These are phyloP conservation scores for Augiades crinisus DNA, from an alignment of 2,888 invertebrate genomes.

Conservation along the genomic window DNA sequence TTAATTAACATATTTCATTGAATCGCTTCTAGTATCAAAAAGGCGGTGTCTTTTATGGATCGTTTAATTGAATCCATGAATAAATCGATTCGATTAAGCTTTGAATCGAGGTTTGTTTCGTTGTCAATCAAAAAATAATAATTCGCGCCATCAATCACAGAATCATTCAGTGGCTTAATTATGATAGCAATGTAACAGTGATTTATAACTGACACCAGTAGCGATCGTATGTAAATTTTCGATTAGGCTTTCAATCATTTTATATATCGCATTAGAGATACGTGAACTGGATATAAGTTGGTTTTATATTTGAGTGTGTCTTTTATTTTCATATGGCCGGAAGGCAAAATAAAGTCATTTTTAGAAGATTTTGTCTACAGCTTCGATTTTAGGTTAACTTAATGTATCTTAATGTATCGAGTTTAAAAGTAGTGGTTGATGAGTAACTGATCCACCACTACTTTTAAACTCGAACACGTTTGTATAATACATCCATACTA, in stretches of 20 bases:
- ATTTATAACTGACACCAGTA: slow-evolving; percentile 7
- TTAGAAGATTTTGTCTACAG: too few relatives aligned
- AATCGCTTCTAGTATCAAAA: too few relatives aligned
- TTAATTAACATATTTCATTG: too few relatives aligned
- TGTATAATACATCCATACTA: too few relatives aligned
- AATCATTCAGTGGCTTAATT: slow-evolving; percentile 7
- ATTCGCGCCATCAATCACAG: background rate
- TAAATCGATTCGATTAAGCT: slow-evolving; percentile 5
- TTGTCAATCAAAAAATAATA: slow-evolving; percentile 14
- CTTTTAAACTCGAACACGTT: too few relatives aligned
- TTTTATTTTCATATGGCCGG: too few relatives aligned
- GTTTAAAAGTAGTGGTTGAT: too few relatives aligned
- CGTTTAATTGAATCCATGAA: slow-evolving; percentile 5
- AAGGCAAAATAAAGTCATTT: too few relatives aligned
- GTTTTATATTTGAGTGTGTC: background rate
- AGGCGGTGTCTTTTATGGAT: background rate
- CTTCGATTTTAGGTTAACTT: too few relatives aligned
- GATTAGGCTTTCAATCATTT: background rate
- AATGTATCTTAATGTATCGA: too few relatives aligned
- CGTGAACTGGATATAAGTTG: background rate
- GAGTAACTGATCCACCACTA: too few relatives aligned
- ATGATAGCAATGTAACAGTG: slow-evolving; percentile 1
- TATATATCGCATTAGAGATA: background rate
- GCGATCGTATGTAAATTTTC: background rate
- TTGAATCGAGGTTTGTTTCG: background rate